Conservation (phyloP, 2,888 invertebrate genomes). For the Andrena flavipes region DNA sequence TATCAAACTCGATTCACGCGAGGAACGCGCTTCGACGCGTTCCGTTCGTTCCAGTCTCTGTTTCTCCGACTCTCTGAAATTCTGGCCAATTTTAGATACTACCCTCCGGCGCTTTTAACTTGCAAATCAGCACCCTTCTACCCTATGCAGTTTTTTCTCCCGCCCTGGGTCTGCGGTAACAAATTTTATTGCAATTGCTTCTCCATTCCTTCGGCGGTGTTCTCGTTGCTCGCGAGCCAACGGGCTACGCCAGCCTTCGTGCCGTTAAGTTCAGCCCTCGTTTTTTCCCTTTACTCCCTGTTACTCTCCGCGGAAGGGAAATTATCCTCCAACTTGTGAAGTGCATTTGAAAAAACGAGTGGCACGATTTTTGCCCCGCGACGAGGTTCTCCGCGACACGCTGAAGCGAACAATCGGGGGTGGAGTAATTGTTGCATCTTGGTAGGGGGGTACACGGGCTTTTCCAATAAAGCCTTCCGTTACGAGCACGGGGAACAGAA, state of each 20-base stretch:
- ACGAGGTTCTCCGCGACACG: neutral
- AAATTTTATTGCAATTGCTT: slow-evolving; percentile 44
- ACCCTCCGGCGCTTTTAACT: slow-evolving; percentile 35
- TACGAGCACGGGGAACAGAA: too few relatives aligned
- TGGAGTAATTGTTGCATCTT: neutral
- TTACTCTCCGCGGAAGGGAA: neutral
- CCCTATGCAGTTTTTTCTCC: neutral
- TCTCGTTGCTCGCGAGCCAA: slow-evolving; percentile 27
- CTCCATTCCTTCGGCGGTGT: slow-evolving; percentile 13
- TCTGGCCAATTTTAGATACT: slow-evolving; percentile 35
- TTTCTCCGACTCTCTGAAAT: neutral
- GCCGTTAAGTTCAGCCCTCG: neutral
- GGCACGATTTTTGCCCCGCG: neutral
- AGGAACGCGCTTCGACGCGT: slow-evolving; percentile 7
- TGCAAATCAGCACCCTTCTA: slow-evolving; percentile 45
- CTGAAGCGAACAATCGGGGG: neutral
- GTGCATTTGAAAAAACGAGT: slow-evolving; percentile 9
- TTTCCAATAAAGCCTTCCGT: too few relatives aligned
- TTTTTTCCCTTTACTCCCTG: neutral
- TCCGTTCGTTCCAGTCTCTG: neutral
- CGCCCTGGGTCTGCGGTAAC: slow-evolving; percentile 14
- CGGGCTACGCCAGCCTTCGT: slow-evolving; percentile 12
- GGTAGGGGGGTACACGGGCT: too few relatives aligned
- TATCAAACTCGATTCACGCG: slow-evolving; percentile 30
- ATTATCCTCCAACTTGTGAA: slow-evolving; percentile 26